Base-by-base conservation (phyloP, 1,140 invertebrate genomes). In the Dolichoris vasculosae region DNA sequence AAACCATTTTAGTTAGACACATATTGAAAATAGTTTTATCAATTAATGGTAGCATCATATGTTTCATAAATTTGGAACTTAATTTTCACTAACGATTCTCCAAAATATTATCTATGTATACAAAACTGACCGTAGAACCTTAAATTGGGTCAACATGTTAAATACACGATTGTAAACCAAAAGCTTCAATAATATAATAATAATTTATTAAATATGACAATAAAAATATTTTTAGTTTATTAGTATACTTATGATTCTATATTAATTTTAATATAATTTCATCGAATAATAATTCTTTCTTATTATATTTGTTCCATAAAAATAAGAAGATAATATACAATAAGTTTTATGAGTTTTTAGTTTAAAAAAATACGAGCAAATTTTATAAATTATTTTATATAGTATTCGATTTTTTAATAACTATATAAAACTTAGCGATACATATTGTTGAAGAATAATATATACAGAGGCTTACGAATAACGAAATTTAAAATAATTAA, bases 131-230 rank as follows among this genome's bases (percentile, higher is more conserved):
- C 75, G 30, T 55, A 69, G 63, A 20, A 79, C 32, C 48, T 64
- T 26, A 71, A 84, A 55, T 69, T 79, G 17, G 75, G 63, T 83
- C 81, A 83, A 59, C n/a, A 67, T 77, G 82, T 64, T 64, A 30
- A 76, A 26, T 32, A 67, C 6, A 35, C 40, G 35, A 40, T 63
- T 83, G 69, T 75, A 83, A 83, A 83, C 26, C 46, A 59, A n/a
- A 73, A 38, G 32, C 38, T 38, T 40, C 23, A 78, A 84, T 78
- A 64, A 75, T 78, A 48, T 23, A n/a, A 77, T 46, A 67, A n/a
- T 35, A 67, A 43, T 84, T 69, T 77, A 17, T 8, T 30, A 30
- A 77, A 78, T 63, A 78, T 43, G 4, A 17, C n/a, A 77, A 38
- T 2, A 35, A 59, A 32, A 59, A 32, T 77, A 32, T 77, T 59